phyloP scores from a whole-genome alignment of 2,113 vertebrate genomes.

The Taurulus bubalis region DNA sequence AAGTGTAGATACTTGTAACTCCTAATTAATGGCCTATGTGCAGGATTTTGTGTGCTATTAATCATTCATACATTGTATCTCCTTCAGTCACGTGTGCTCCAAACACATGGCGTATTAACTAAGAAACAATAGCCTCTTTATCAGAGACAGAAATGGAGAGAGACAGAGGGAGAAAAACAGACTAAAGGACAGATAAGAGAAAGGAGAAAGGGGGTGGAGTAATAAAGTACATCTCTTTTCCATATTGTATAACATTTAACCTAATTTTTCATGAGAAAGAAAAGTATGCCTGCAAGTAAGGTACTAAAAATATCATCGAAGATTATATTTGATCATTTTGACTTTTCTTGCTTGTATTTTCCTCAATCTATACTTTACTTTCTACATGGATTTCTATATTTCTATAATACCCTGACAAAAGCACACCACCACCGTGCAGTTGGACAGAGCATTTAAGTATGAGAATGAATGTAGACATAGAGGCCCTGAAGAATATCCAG shows the following conservation, averaged over 20 bases:
- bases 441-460: conserved; percentile 27
- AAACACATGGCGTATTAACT: conserved; percentile 62
- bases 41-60: conserved; percentile 26
- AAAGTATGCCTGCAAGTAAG: not conserved
- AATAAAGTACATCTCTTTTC: conserved; percentile 22
- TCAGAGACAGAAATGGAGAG: conserved; percentile 34
- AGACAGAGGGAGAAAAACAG: not conserved
- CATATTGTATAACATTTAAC: conserved; percentile 52
- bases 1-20: conserved; percentile 20
- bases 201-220: conserved; percentile 28
- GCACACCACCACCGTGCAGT: conserved; percentile 3
- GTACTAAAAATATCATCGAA: not conserved
- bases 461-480: conserved; percentile 54
- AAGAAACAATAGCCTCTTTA: conserved; percentile 67
- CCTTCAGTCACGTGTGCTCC: conserved; percentile 12
- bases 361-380: not conserved
- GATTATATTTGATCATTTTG: not conserved
- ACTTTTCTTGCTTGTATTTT: not conserved
- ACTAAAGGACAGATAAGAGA: not conserved
- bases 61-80: conserved; percentile 39
- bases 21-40: conserved; percentile 30
- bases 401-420: conserved; percentile 23
- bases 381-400: not conserved
- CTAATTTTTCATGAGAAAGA: conserved; percentile 28
- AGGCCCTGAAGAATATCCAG: conserved; percentile 71